Percentiles rank a stretch among this genome's conserved stretches.
phyloP scores from a whole-genome alignment of 35 echinoderm and acorn worm genomes.

The Hemicentrotus pulcherrimus region DNA sequence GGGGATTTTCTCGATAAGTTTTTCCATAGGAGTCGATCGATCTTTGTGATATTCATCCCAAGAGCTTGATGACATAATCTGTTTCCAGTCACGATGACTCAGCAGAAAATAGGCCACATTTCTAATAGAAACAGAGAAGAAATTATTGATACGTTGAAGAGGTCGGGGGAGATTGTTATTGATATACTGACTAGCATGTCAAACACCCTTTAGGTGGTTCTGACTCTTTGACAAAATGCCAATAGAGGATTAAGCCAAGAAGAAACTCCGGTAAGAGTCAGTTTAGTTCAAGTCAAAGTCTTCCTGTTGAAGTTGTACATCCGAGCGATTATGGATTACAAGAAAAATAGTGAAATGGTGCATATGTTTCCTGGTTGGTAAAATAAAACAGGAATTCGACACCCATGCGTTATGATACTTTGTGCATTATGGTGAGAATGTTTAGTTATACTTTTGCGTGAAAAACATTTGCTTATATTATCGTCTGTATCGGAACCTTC shows the following conservation, averaged over 20 bases:
- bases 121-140: constrained; percentile 19
- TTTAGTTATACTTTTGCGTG: too few relatives aligned
- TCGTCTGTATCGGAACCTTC: too few relatives aligned
- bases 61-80: constrained; percentile 71
- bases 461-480: too few relatives aligned
- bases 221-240: background rate
- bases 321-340: too few relatives aligned
- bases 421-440: too few relatives aligned
- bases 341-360: too few relatives aligned
- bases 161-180: background rate
- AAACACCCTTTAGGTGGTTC: background rate
- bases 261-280: background rate
- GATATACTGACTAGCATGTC: background rate
- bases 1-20: constrained; percentile 90
- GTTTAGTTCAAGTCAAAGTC: background rate
- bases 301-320: background rate
- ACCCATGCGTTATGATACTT: too few relatives aligned
- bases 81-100: constrained; percentile 61
- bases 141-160: background rate
- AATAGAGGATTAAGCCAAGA: background rate
- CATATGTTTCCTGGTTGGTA: too few relatives aligned
- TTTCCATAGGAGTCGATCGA: constrained; percentile 76
- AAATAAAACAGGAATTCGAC: too few relatives aligned
- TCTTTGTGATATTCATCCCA: constrained; percentile 46
- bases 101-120: constrained; percentile 74